Base-by-base conservation (phyloP, 2,113 vertebrate genomes). In the Tauraco erythrolophus region DNA sequence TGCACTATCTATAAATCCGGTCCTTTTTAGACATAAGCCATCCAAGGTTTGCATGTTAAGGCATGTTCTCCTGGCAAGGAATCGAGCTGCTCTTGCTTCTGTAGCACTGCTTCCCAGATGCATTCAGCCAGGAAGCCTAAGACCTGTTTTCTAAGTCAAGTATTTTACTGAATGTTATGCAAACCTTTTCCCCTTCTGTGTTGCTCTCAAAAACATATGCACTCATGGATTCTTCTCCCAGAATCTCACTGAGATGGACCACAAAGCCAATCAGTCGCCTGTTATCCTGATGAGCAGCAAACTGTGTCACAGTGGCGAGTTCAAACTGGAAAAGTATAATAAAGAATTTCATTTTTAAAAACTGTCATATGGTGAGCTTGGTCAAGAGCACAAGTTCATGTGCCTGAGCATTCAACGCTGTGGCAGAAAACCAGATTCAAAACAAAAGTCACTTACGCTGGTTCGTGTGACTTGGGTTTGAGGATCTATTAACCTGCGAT, bases 131-230 rank as follows among this genome's bases (percentile, higher is more conserved):
- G 80, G 62, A 94, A 64, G 58, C 75, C 78, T 2, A 39, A 66
- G 23, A 65, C 10, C 22, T 48, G 17, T 69, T 79, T 75, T 25
- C 70, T 86, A 78, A 69, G 90, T 9, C 8, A 89, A 80, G 11
- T 41, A 14, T 37, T 82, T 64, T n/a, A 54, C 9, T 39, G 64
- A 70, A 37, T 2, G 5, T 54, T 60, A 46, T 1, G 1, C 84
- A 95, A 91, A 99, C 99, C 99, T 99, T 99, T 97, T 99, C 99
- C 46, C 99, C 99, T 96, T 99, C 99, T 0, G 99, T 99, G 98
- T 99, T 99, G 98, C 99, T 99, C 98, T 99, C 99, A 84, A 99
- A 99, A 88, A 99, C 74, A 5, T 99, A 99, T 0, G 98, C 97
- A 2, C 99, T 99, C 86, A 99, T 99, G 11, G 99, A 98, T 6